Conservation (phyloP, 2,113 vertebrate species). For the Sapajus apella region DNA sequence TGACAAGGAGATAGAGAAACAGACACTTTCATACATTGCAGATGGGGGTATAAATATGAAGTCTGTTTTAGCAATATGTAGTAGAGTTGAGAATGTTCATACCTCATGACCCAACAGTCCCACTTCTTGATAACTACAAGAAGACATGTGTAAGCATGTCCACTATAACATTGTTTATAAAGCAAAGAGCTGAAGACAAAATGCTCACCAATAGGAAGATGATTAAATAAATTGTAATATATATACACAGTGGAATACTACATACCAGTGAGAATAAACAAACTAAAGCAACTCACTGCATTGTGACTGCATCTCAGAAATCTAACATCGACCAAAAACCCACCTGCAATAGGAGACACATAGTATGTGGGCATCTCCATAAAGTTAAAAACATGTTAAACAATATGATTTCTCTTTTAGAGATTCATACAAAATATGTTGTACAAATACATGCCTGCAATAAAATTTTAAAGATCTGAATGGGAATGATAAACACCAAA, state of each 20-base stretch:
- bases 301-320: neutral
- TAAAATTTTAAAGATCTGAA: neutral
- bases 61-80: neutral
- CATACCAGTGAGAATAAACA: neutral
- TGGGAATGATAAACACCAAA: neutral
- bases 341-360: neutral
- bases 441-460: neutral
- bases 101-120: neutral
- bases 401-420: neutral
- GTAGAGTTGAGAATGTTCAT: neutral
- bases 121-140: neutral
- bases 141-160: neutral
- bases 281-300: neutral
- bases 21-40: neutral
- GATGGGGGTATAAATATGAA: neutral
- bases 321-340: neutral
- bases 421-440: neutral
- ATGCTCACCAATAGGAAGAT: neutral
- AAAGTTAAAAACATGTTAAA: neutral
- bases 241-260: neutral
- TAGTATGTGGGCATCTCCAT: neutral
- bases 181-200: neutral
- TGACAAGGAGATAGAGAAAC: neutral
- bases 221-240: neutral
- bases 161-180: neutral